A percentile compares a stretch with the other conserved stretches of the same genome.
Conservation (phyloP, 2,888 invertebrate species). For the Microctonus aethiopoides region DNA sequence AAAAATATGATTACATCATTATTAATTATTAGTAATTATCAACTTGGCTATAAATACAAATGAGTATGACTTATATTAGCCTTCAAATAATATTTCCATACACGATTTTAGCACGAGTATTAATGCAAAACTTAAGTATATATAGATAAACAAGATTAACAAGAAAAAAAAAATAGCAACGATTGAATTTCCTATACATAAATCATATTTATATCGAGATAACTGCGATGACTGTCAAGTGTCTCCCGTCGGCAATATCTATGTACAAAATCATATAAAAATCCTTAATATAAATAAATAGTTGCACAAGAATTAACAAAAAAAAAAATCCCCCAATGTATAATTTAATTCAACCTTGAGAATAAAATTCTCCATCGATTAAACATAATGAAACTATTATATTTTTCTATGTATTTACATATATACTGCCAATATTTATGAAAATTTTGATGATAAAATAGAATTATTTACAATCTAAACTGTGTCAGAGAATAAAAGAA, state of each 20-base stretch:
- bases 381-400: too few relatives aligned
- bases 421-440: too few relatives aligned
- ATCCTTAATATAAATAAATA: too few relatives aligned
- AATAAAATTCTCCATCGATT: too few relatives aligned
- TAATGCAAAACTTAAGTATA: constrained; percentile 8
- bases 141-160: constrained; percentile 35
- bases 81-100: constrained; percentile 7
- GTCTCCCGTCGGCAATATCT: constrained; percentile 36
- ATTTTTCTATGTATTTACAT: too few relatives aligned
- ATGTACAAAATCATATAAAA: constrained; percentile 33
- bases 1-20: constrained; percentile 20
- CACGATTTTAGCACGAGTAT: constrained; percentile 7
- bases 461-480: too few relatives aligned
- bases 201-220: constrained; percentile 40
- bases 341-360: too few relatives aligned
- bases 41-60: not conserved
- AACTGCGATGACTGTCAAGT: constrained; percentile 36
- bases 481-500: not conserved
- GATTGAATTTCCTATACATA: constrained; percentile 43
- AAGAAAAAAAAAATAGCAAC: constrained; percentile 28
- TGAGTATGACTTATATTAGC: not conserved
- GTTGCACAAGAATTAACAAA: too few relatives aligned
- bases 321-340: too few relatives aligned
- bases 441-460: too few relatives aligned
- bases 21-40: constrained; percentile 1